Percentiles rank a stretch among this genome's conserved stretches.
Evolutionary conservation across 2,888 invertebrate species (phyloP).

Genomic region (Ophraella communa): DNA sequence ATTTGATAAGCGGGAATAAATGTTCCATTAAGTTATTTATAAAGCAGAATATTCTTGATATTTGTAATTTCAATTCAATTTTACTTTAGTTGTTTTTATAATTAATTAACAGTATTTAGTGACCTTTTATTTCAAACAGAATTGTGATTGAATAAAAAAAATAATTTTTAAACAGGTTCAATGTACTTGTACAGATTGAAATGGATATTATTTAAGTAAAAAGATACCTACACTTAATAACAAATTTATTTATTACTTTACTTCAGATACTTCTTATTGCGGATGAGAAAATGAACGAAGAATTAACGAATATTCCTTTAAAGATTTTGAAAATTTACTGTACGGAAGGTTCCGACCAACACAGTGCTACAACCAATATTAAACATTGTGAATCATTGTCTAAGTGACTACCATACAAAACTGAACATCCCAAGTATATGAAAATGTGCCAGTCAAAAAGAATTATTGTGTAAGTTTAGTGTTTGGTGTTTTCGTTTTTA

Average conservation of each 20-base stretch:
- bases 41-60: too few species aligned
- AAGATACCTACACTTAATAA: background rate
- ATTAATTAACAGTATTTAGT: too few species aligned
- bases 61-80: too few species aligned
- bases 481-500: background rate
- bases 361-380: slow-evolving; percentile 49
- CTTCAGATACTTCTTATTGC: background rate
- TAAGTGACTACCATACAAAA: slow-evolving; percentile 44
- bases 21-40: too few species aligned
- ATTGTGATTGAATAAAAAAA: too few species aligned
- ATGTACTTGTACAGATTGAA: background rate
- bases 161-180: too few species aligned
- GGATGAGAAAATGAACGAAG: background rate
- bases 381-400: slow-evolving; percentile 54
- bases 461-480: slow-evolving; percentile 1
- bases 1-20: too few species aligned
- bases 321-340: slow-evolving; percentile 60
- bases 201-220: background rate
- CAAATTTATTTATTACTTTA: background rate
- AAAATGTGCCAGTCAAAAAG: background rate
- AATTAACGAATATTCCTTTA: slow-evolving; percentile 37
- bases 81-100: too few species aligned
- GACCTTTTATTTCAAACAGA: too few species aligned
- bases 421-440: background rate
- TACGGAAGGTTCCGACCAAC: slow-evolving; percentile 54